Percentiles rank a stretch among this genome's conserved stretches.
Conservation (phyloP, 30 jellyfish, hydroid and myxozoan genomes). For the Clytia hemisphaerica region DNA sequence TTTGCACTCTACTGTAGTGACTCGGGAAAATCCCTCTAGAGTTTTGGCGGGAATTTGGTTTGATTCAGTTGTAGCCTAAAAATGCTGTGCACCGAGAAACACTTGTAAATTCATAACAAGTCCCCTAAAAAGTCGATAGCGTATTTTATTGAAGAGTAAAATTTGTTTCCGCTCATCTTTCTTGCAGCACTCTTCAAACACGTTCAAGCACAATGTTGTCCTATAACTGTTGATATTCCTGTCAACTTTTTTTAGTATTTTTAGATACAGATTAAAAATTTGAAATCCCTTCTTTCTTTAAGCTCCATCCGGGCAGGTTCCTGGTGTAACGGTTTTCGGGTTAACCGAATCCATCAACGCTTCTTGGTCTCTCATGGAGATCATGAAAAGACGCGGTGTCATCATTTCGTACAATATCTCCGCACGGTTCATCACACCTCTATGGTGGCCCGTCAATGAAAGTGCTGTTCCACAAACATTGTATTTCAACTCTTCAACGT, state of each 20-base stretch:
- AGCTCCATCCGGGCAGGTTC: conserved; percentile 37
- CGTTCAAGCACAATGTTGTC: conserved; percentile 20
- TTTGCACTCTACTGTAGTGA: too few relatives aligned
- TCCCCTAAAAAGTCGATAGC: conserved; percentile 18
- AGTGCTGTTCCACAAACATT: too few relatives aligned
- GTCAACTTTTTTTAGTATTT: too few relatives aligned
- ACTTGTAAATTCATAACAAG: background rate
- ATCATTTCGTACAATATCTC: conserved; percentile 1
- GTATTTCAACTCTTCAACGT: too few relatives aligned
- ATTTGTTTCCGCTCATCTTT: conserved; percentile 7
- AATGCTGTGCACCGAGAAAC: too few relatives aligned
- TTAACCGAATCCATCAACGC: background rate
- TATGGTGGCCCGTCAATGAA: conserved; percentile 2
- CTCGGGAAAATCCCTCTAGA: too few relatives aligned
- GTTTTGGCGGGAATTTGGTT: too few relatives aligned
- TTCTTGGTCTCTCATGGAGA: conserved; percentile 16
- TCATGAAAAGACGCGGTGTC: conserved; percentile 1
- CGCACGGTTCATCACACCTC: conserved; percentile 7
- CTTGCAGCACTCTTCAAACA: background rate
- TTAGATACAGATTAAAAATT: too few relatives aligned
- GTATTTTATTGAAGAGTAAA: conserved; percentile 12
- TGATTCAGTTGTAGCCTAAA: too few relatives aligned
- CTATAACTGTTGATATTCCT: too few relatives aligned
- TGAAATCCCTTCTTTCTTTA: background rate
- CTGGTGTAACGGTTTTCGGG: conserved; percentile 7